These are phyloP conservation scores for Nymphalis urticae DNA, from an alignment of 2,888 invertebrate genomes.

Conservation along the genomic window DNA sequence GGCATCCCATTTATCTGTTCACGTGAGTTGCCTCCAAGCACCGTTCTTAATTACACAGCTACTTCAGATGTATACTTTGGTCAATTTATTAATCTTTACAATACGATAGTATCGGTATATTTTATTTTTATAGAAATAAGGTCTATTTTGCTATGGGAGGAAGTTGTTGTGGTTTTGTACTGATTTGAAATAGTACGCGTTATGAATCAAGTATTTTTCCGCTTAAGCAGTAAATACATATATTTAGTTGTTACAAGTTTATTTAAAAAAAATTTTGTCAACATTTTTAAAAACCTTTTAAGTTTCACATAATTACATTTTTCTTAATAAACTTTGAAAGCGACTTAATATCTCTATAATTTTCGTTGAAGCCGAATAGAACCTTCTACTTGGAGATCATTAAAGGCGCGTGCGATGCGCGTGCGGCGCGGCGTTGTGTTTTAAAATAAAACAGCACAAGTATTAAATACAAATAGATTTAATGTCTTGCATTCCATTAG, in stretches of 20 bases:
- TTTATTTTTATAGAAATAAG: constrained; percentile 3
- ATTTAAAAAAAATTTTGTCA: neutral
- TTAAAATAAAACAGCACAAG: constrained; percentile 65
- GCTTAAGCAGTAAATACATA: neutral
- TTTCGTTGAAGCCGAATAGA: constrained; percentile 33
- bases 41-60: constrained; percentile 53
- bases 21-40: constrained; percentile 43
- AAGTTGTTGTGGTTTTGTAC: neutral
- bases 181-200: neutral
- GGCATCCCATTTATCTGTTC: constrained; percentile 38
- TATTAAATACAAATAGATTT: constrained; percentile 52
- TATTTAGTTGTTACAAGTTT: neutral
- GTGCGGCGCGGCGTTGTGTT: constrained; percentile 66
- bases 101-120: constrained; percentile 3
- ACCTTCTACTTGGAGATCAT: constrained; percentile 63
- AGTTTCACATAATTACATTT: neutral
- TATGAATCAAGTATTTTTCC: neutral
- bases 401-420: constrained; percentile 73
- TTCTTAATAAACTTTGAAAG: neutral
- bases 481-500: constrained; percentile 51
- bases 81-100: constrained; percentile 43
- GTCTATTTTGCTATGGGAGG: neutral
- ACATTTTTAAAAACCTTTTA: neutral
- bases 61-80: constrained; percentile 52
- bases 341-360: neutral